Evolutionary conservation across 2,797 vertebrate species (phyloP).

Genomic region (Cygnus olor): DNA sequence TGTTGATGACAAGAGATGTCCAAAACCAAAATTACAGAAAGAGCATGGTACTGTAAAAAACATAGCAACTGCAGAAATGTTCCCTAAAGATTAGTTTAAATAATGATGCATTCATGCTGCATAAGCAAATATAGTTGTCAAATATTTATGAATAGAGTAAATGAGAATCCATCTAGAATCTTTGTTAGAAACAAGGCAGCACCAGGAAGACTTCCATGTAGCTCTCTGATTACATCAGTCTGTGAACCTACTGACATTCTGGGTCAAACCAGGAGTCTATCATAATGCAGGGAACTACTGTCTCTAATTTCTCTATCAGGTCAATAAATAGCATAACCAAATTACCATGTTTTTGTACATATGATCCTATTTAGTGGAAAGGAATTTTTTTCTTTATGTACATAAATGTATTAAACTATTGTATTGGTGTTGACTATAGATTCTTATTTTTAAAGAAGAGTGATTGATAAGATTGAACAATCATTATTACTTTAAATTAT

Average conservation of each 20-base stretch:
- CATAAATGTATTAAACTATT: neutral
- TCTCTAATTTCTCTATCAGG: neutral
- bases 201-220: neutral
- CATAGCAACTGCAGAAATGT: neutral
- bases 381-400: neutral
- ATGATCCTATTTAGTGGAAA: neutral
- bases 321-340: neutral
- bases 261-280: neutral
- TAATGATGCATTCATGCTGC: slow-evolving; percentile 26
- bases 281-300: neutral
- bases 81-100: slow-evolving; percentile 1
- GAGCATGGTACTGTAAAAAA: neutral
- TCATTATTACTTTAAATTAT: neutral
- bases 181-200: neutral
- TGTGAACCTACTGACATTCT: neutral
- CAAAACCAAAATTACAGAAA: slow-evolving; percentile 2
- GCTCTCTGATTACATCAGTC: neutral
- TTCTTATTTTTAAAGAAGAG: neutral
- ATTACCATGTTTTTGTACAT: neutral
- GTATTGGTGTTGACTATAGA: neutral
- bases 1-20: neutral
- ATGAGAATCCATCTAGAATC: neutral
- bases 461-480: neutral
- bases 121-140: slow-evolving; percentile 17
- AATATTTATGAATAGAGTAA: slow-evolving; percentile 38